Base-by-base conservation (phyloP, 2,888 invertebrate genomes). In the Nebria brevicollis region DNA sequence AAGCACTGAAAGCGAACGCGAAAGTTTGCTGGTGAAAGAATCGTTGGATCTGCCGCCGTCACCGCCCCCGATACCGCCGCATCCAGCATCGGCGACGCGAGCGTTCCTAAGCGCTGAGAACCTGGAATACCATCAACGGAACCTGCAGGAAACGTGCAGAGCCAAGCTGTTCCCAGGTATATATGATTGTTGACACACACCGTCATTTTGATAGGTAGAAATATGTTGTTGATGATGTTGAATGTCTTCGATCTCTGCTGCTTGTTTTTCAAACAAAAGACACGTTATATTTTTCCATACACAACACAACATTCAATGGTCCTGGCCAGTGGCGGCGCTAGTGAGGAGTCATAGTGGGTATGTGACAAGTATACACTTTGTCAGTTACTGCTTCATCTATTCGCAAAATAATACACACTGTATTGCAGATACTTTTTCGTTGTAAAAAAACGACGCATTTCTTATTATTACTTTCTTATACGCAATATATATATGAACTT, bases 11-110 rank as follows among this genome's bases (percentile, higher is more conserved):
- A 91, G 92, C 82, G 93, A 93, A 86, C 89, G 92, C 26, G 93
- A 93, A 85, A 92, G 92, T 54, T 89, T 92, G 79, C 89, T 93
- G 77, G 91, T 90, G 25, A 88, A 91, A 76, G 92, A 92, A 78
- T 89, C 91, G 76, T 90, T 90, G 84, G 87, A 83, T 34, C 83
- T 83, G 41, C 84, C 84, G 68, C 85, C 84, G 72, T 83, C 84
- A n/a, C 82, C 83, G 42, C 83, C 83, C 15, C 81, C 83, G 13
- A 78, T 81, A 54, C 75, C 70, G 42, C 74, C 77, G 6, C 81
- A 77, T 25, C 83, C 79, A 6, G 64, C 80, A 6, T 68, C 75
- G 7, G 75, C 80, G 6, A 80, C 80, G n/a, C 72, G 80, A 20
- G 75, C 82, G 26, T 82, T 82, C 64, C 76, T 84, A 20, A 82